Base-by-base conservation (phyloP, 2,888 invertebrate genomes). In the Autographa pulchrina region DNA sequence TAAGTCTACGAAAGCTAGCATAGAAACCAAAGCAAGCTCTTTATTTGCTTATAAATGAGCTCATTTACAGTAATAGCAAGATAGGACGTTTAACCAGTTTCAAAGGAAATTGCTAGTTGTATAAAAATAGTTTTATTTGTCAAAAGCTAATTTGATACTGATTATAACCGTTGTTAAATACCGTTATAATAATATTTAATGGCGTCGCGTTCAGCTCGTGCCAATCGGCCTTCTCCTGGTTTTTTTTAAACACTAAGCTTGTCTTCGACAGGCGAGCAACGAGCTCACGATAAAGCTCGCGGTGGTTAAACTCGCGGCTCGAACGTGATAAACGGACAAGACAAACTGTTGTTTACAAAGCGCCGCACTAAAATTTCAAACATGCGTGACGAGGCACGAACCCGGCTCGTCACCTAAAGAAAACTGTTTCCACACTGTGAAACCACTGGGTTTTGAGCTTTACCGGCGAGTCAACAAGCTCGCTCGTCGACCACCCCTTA, bases 11-110 rank as follows among this genome's bases (percentile, higher is more conserved):
- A 43, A 16, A 43, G 16, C 43, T 43, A 43, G 16, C 43, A 0
- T 43, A 43, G 14, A 14, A 43, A 43, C 5, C 43, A 43, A 43
- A 43, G 43, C 6, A 14, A 3, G 3, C 8, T 6, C 2, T 0
- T 43, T 16, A 16, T 43, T 16, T 3, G 43, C 43, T 43, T 6
- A 16, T 9, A 13, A 20, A 56, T 56, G 31, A 14, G 48, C 7
- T 20, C 59, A 3, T 20, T 11, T 25, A 41, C 5, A 20, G 2
- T 14, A 35, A 41, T 52, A 11, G 16, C 41, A 54, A 56, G 56
- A 48, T 41, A 72, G 65, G 72, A 68, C 59, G 31, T 68, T 3
- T 48, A 74, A 67, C 66, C 64, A 18, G 73, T 67, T 70, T 2
- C 1, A 58, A 48, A 70, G 70, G 67, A 74, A 74, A 38, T 67